Percentiles rank a stretch among this genome's conserved stretches.
Evolutionary conservation across 2,113 vertebrate species (phyloP).

Genomic region (Eonycteris spelaea): DNA sequence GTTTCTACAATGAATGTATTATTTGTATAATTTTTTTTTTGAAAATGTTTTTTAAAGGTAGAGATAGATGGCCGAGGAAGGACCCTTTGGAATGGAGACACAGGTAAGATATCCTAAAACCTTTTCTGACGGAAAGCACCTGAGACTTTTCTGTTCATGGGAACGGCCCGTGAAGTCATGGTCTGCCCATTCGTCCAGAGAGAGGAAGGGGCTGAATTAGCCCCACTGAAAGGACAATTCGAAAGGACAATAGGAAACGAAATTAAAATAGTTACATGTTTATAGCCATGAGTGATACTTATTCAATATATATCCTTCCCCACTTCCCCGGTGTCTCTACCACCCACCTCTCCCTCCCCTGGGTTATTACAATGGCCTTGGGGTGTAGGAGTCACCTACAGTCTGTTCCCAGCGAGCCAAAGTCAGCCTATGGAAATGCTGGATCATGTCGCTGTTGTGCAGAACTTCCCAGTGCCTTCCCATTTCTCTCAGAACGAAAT

Average conservation of each 20-base stretch:
- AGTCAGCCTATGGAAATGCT: neutral
- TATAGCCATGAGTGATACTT: neutral
- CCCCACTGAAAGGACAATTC: neutral
- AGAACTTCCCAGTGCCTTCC: neutral
- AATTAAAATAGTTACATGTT: neutral
- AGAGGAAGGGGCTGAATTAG: neutral
- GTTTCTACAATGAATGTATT: neutral
- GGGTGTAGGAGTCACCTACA: neutral
- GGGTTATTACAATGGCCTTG: neutral
- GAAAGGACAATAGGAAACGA: neutral
- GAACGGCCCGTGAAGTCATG: neutral
- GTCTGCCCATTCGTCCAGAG: neutral
- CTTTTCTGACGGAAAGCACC: neutral
- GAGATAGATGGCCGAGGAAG: neutral
- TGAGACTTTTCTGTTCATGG: neutral
- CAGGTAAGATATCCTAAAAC: neutral
- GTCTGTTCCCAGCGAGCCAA: neutral
- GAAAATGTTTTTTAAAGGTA: conserved; percentile 9
- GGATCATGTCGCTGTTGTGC: neutral
- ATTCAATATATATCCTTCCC: rapidly evolving
- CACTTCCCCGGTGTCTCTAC: neutral
- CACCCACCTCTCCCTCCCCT: neutral
- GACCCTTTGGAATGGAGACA: neutral
- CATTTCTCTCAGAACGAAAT: neutral
- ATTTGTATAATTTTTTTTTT: neutral